Evolutionary conservation across 2,113 vertebrate species (phyloP).

Genomic region (Nyctereutes procyonoides): DNA sequence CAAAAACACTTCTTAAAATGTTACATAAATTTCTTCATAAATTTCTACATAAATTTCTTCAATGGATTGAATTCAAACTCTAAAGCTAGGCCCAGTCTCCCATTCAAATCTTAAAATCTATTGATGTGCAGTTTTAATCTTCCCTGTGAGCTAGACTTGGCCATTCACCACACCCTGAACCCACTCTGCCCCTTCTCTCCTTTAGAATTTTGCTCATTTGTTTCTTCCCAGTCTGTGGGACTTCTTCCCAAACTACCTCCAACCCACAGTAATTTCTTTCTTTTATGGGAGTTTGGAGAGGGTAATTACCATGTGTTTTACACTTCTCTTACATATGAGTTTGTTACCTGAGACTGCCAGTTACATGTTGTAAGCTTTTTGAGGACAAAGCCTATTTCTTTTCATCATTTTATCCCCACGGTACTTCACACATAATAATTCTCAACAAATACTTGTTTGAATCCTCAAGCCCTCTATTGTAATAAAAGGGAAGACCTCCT

Average conservation of each 20-base stretch:
- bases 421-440: not conserved
- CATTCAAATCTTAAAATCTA: not conserved
- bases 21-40: not conserved
- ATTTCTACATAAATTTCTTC: not conserved
- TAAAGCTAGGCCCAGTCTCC: not conserved
- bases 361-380: not conserved
- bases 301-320: not conserved
- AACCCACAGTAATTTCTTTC: not conserved
- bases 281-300: not conserved
- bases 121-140: not conserved
- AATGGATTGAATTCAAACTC: not conserved
- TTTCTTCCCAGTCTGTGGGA: not conserved
- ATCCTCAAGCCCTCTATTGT: not conserved
- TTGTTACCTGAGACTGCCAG: not conserved
- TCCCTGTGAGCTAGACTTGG: not conserved
- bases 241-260: not conserved
- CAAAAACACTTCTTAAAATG: not conserved
- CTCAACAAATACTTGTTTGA: constrained; percentile 15
- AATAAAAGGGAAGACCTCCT: not conserved
- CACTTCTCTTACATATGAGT: not conserved
- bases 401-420: not conserved
- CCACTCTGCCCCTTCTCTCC: not conserved
- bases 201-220: not conserved
- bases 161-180: not conserved
- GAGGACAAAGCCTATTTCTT: not conserved